Evolutionary conservation across 2,797 vertebrate species (phyloP).

Genomic region (Arrhamphus sclerolepis): DNA sequence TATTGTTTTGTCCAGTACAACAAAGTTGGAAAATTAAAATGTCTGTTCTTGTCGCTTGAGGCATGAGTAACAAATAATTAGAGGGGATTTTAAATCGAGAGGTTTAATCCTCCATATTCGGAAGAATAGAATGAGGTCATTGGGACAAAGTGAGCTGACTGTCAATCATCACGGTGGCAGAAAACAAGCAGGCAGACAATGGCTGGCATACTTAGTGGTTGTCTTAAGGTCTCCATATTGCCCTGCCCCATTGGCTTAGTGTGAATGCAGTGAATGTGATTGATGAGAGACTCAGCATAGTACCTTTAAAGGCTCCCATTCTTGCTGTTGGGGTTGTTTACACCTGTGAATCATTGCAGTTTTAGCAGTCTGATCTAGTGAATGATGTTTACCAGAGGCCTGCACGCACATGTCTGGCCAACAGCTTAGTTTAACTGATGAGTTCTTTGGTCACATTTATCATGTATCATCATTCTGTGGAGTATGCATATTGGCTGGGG

Average conservation of each 20-base stretch:
- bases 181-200: constrained; percentile 75
- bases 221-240: constrained; percentile 68
- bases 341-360: constrained; percentile 44
- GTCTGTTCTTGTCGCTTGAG: constrained; percentile 32
- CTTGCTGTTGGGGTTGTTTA: constrained; percentile 47
- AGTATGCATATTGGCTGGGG: constrained; percentile 38
- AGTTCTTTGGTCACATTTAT: constrained; percentile 28
- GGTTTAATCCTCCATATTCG: constrained; percentile 55
- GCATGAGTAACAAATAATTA: constrained; percentile 53
- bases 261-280: constrained; percentile 56
- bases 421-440: constrained; percentile 32
- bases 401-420: constrained; percentile 10
- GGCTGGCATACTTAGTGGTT: constrained; percentile 76
- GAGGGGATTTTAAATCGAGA: constrained; percentile 50
- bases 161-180: constrained; percentile 76
- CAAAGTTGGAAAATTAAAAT: constrained; percentile 47
- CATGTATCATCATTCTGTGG: constrained; percentile 20
- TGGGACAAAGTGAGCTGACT: constrained; percentile 75
- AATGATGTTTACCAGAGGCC: constrained; percentile 34
- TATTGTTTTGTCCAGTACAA: constrained; percentile 26
- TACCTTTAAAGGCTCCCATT: constrained; percentile 38
- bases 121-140: constrained; percentile 73
- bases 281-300: constrained; percentile 50
- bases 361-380: constrained; percentile 26
- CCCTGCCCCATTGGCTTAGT: constrained; percentile 43